Conservation (phyloP, 2,113 vertebrate species). For the Glaucomys volans region DNA sequence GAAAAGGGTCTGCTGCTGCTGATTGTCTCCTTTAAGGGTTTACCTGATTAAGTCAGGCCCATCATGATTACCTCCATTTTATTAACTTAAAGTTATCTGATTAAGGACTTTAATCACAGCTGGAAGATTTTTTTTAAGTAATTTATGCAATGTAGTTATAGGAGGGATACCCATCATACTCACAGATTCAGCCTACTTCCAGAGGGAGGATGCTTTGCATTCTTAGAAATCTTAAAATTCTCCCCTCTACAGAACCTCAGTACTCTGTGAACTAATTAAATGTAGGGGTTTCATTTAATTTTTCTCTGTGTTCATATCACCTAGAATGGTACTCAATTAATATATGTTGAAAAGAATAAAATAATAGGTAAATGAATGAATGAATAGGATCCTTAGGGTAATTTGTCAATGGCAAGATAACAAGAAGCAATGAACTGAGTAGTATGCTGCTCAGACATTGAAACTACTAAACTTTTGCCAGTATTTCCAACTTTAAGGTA, state of each 20-base stretch:
- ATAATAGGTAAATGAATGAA: neutral
- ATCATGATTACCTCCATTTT: neutral
- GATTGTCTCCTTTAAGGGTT: neutral
- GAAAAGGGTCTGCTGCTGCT: neutral
- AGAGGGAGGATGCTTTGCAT: neutral
- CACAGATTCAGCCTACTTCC: neutral
- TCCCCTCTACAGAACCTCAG: neutral
- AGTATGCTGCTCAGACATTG: too few relatives aligned
- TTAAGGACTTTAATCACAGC: neutral
- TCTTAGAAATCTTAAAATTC: neutral
- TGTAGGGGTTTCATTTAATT: neutral
- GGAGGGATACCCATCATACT: neutral
- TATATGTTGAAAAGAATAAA: neutral
- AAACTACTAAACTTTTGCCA: neutral
- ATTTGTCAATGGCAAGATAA: neutral
- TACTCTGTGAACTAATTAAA: neutral
- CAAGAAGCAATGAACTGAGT: accelerated
- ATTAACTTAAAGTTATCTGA: neutral
- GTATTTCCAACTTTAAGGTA: neutral
- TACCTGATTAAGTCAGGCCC: neutral
- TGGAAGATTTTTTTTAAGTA: neutral
- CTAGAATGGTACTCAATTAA: accelerated
- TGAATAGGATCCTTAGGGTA: neutral
- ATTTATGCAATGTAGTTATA: neutral
- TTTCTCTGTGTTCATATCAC: neutral